Conservation (phyloP, 1,140 invertebrate species). For the Zaprionus nigranus region DNA sequence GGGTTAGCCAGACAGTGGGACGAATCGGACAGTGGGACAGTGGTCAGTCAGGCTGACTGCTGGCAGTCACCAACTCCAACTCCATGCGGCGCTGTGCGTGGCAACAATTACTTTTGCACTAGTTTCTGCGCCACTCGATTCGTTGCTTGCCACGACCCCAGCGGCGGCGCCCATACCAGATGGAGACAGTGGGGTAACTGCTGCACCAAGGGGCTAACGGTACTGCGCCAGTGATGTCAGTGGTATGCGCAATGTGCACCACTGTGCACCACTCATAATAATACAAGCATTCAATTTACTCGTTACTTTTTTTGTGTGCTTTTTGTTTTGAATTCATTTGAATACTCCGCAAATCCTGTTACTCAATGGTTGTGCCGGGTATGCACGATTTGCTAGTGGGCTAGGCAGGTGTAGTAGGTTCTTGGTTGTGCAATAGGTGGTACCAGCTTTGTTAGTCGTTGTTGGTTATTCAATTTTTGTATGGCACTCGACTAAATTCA, state of each 20-base stretch:
- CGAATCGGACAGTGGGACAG: constrained; percentile 8
- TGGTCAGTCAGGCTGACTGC: constrained; percentile 12
- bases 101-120: constrained; percentile 80
- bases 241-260: constrained; percentile 11
- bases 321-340: constrained; percentile 21
- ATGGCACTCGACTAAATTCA: no score
- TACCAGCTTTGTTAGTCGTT: no score
- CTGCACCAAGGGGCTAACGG: constrained; percentile 23
- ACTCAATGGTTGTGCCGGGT: background rate
- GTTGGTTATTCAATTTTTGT: no score
- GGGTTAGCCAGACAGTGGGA: constrained; percentile 43
- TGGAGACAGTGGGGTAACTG: constrained; percentile 27
- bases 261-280: constrained; percentile 34
- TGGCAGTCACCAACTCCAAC: background rate
- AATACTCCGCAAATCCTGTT: constrained; percentile 3
- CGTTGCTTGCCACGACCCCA: constrained; percentile 28
- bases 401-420: background rate
- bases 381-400: background rate
- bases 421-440: background rate
- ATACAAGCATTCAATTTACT: constrained; percentile 19
- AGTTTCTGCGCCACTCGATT: constrained; percentile 56
- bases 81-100: constrained; percentile 56
- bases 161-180: background rate
- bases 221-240: constrained; percentile 6
- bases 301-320: constrained; percentile 11